Evolutionary conservation across 2,888 invertebrate species (phyloP).

Genomic region (Phengaris alcon): DNA sequence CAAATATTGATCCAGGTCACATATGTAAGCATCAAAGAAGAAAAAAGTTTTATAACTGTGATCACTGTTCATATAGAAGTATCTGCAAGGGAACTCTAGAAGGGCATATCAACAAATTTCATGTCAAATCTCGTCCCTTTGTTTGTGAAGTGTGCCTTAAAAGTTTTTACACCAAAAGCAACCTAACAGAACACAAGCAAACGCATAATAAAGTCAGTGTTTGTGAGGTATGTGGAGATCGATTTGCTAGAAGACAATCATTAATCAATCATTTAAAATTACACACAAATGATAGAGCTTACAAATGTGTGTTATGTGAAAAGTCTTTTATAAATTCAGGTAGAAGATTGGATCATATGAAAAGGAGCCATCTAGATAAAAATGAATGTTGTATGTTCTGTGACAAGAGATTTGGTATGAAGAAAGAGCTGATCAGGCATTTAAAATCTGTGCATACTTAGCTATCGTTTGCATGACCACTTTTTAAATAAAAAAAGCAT

Average conservation of each 20-base stretch:
- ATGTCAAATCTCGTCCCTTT: conserved; percentile 50
- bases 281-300: conserved; percentile 54
- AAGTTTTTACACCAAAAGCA: conserved; percentile 57
- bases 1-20: neutral
- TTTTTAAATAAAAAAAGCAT: neutral
- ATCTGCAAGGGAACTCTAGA: conserved; percentile 50
- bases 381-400: conserved; percentile 52
- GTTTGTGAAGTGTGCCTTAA: conserved; percentile 52
- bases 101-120: conserved; percentile 56
- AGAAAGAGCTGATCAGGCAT: conserved; percentile 57
- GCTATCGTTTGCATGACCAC: neutral
- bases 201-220: conserved; percentile 48
- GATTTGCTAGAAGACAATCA: conserved; percentile 53
- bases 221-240: conserved; percentile 57
- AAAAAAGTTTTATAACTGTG: conserved; percentile 45
- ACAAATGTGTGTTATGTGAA: conserved; percentile 52
- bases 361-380: conserved; percentile 54
- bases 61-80: conserved; percentile 49
- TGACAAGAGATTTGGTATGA: conserved; percentile 56
- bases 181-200: conserved; percentile 50
- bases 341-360: conserved; percentile 55
- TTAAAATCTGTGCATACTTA: conserved; percentile 48
- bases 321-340: conserved; percentile 55
- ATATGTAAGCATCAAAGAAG: conserved; percentile 40
- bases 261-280: conserved; percentile 53